Evolutionary conservation across 2,113 vertebrate species (phyloP).

Genomic region (Symphodus melops): DNA sequence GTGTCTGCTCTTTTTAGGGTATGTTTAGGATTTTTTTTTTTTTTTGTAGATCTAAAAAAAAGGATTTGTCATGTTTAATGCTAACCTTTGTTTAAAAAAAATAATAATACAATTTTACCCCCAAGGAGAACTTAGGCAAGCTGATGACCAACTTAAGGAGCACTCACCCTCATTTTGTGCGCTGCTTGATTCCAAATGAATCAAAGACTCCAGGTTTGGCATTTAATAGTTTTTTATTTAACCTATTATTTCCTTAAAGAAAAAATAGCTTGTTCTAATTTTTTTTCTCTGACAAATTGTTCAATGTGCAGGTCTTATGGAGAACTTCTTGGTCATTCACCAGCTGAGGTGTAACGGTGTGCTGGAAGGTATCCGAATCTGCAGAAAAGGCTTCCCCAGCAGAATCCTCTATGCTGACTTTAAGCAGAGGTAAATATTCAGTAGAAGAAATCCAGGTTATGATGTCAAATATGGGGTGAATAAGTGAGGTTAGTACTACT

Average conservation of each 20-base stretch:
- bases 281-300: background rate
- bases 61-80: background rate
- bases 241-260: background rate
- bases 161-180: constrained; percentile 73
- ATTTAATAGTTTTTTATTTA: background rate
- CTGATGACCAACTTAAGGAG: constrained; percentile 73
- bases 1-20: constrained; percentile 76
- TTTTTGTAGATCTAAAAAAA: no score
- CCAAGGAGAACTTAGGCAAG: constrained; percentile 69
- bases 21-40: background rate
- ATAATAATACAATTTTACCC: background rate
- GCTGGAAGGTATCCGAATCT: constrained; percentile 76
- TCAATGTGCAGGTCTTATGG: constrained; percentile 62
- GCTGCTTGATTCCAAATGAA: constrained; percentile 72
- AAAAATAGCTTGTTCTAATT: background rate
- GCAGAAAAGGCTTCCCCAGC: constrained; percentile 77
- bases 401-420: constrained; percentile 76
- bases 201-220: constrained; percentile 62
- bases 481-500: background rate
- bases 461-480: background rate
- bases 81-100: background rate
- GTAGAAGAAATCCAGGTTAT: background rate
- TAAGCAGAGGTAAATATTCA: constrained; percentile 81
- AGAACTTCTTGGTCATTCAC: constrained; percentile 73
- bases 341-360: constrained; percentile 77